Base-by-base conservation (phyloP, 2,113 vertebrate species). In the Bos javanicus region DNA sequence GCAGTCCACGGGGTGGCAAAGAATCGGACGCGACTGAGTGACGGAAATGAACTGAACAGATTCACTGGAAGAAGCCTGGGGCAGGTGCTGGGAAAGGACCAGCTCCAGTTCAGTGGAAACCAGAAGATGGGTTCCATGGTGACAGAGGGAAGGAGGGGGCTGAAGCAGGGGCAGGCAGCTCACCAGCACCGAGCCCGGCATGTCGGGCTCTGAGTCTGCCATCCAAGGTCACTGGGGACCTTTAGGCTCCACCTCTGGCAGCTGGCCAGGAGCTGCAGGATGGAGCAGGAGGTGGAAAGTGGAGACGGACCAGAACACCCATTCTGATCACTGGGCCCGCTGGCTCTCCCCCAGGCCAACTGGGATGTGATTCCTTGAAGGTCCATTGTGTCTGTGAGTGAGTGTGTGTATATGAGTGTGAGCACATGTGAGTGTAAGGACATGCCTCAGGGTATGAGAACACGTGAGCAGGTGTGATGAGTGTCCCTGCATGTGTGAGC, bases 401-500 rank as follows among this genome's bases (percentile, higher is more conserved):
- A 7, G 85, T 7, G 6, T 48, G 6, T 48, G 39, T 25, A 39
- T 13, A 1, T 21, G 46, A 33, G 48, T 14, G 19, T 21, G 54
- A 56, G 46, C 5, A 14, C 14, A 11, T 6, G 14, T 21, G 54
- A 28, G 46, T 3, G 13, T 15, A 46, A 48, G 21, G 30, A 8
- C 57, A 60, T 39, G 60, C 14, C 82, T 1, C 2, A 28, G 7
- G 26, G 52, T 5, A 25, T 9, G 57, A 46, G 50, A 21, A 2
- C 64, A 16, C 1, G 0, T 14, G 39, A 15, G 36, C 50, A 48
- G 57, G 43, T 16, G 4, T 15, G 43, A 26, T 19, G 12, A 0
- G 36, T 2, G 0, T 6, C 39, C 28, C 4, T 7, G 76, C 46
- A 11, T 12, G 0, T 0, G 16, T 33, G 26, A 36, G 93, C 59